Base-by-base conservation (phyloP, 2,113 vertebrate species). In the Rissa tridactyla region DNA sequence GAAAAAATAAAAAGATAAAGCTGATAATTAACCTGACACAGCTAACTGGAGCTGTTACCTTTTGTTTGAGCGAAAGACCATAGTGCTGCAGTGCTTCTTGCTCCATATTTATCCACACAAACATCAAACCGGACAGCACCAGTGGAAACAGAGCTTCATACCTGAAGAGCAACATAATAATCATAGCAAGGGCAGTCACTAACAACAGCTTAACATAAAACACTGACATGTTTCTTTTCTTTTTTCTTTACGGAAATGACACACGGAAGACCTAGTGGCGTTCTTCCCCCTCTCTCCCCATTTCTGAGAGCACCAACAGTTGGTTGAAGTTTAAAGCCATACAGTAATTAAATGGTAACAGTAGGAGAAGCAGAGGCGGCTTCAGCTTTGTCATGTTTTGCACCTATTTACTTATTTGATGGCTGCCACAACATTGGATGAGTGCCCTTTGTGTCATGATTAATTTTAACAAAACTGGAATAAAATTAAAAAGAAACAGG, bases 121-220 rank as follows among this genome's bases (percentile, higher is more conserved):
- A 99, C 99, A 99, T 99, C 96, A 99, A 96, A 95, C 98, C 99
- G 47, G 99, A 98, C 66, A 99, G 94, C 15, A 98, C 98, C 25
- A 99, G 96, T 5, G 99, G 99, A 77, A 99, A 99, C 42, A 99
- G 97, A 82, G 99, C 99, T 98, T 99, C 99, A 70, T 99, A 99
- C 84, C 99, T 99, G 91, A 52, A 85, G 47, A 80, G 30, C 55
- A 95, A 88, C 0, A 0, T 10, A 68, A 68, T 15, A 40, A 80
- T 26, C 60, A 61, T 1, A 65, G 36, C 23, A 84, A 66, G 34
- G 26, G 15, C 30, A 60, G 26, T n/a, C 7, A 20, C 49, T 52
- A 90, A 66, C 46, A 90, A 57, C 29, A 49, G 55, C 29, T 71
- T 34, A 76, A 61, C 52, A 79, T 46, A 34, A 91, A 87, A 88